Conservation (phyloP, 2,888 invertebrate genomes). For the Callyntrura guangdongensis region DNA sequence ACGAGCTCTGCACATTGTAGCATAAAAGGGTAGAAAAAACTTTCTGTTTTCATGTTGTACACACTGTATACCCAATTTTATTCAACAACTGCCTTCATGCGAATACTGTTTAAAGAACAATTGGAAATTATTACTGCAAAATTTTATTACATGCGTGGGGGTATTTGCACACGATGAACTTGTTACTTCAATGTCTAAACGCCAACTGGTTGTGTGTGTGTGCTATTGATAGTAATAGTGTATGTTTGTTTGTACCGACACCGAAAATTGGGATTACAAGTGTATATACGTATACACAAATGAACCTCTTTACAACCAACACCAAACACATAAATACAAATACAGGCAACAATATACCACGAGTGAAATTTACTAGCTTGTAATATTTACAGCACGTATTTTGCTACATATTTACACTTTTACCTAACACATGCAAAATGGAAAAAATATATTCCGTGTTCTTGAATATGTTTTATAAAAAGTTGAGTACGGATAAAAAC, state of each 20-base stretch:
- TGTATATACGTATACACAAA: too few species aligned
- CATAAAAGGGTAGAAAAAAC: background rate
- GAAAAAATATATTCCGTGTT: too few species aligned
- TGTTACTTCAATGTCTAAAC: constrained; percentile 40
- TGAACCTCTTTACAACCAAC: too few species aligned
- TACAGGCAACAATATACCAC: background rate
- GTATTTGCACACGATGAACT: background rate
- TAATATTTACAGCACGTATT: background rate
- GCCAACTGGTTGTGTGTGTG: constrained; percentile 29
- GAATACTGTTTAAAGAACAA: too few species aligned
- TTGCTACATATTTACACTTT: too few species aligned
- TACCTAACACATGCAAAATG: too few species aligned
- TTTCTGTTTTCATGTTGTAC: too few species aligned
- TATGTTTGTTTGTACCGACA: background rate
- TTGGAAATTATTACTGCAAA: background rate
- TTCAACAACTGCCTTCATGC: too few species aligned
- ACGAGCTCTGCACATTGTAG: background rate
- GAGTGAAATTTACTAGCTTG: background rate
- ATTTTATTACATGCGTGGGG: background rate
- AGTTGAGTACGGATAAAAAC: too few species aligned
- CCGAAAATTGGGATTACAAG: background rate
- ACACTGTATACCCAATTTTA: background rate
- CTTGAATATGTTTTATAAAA: too few species aligned
- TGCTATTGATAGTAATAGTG: background rate
- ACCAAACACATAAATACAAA: too few species aligned